phyloP scores from a whole-genome alignment of 2,797 vertebrate genomes.

The Hippocampus kuda region DNA sequence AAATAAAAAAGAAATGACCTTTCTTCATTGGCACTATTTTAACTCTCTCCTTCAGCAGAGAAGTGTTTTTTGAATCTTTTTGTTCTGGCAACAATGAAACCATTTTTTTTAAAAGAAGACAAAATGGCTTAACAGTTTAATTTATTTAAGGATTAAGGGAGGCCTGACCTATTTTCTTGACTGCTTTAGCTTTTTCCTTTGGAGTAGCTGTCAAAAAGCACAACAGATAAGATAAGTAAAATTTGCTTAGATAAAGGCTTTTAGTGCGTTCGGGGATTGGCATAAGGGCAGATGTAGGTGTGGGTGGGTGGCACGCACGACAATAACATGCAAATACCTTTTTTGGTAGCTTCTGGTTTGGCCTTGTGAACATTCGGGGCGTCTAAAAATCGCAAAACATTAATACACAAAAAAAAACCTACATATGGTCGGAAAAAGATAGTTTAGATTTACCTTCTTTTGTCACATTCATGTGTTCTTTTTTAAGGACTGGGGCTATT shows the following conservation, averaged over 20 bases:
- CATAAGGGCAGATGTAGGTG: too few relatives aligned
- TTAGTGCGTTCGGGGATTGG: too few relatives aligned
- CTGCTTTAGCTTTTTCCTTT: slow-evolving; percentile 42
- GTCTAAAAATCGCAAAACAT: not conserved
- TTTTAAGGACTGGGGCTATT: slow-evolving; percentile 21
- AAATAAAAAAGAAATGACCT: slow-evolving; percentile 22
- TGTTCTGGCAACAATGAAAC: slow-evolving; percentile 17
- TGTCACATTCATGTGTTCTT: slow-evolving; percentile 32
- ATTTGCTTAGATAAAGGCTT: too few relatives aligned
- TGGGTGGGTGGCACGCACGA: not conserved
- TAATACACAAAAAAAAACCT: not conserved
- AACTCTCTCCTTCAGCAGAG: slow-evolving; percentile 37
- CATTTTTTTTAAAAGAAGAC: too few relatives aligned
- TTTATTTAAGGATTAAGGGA: not conserved
- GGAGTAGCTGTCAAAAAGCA: slow-evolving; percentile 21
- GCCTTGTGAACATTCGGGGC: slow-evolving; percentile 21
- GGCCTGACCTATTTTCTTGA: slow-evolving; percentile 41
- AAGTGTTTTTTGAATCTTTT: slow-evolving; percentile 27
- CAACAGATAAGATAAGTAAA: too few relatives aligned
- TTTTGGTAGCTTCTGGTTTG: slow-evolving; percentile 32
- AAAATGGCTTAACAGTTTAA: too few relatives aligned
- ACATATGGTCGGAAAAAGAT: too few relatives aligned
- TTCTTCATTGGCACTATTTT: slow-evolving; percentile 46
- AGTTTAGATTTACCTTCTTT: slow-evolving; percentile 17
- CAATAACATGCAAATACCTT: slow-evolving; percentile 21